Evolutionary conservation across 2,888 invertebrate genomes (phyloP).

Genomic region (Allolobophora icterica): DNA sequence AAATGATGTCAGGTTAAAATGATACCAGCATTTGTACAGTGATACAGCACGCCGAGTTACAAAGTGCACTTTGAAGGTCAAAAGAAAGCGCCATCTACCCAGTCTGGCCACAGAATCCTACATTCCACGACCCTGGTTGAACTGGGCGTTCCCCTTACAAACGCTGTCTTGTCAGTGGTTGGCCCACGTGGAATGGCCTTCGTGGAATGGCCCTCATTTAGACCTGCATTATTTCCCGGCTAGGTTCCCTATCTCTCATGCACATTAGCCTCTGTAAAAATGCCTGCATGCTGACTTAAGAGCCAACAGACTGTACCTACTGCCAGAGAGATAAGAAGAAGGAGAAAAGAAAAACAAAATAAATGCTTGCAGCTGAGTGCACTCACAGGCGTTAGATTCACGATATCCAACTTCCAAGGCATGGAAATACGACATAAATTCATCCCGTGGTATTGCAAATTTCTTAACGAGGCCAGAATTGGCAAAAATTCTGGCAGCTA

Average conservation of each 20-base stretch:
- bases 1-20: background rate
- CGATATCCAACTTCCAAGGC: constrained; percentile 71
- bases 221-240: too few relatives aligned
- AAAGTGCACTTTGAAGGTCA: background rate
- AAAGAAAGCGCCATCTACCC: too few relatives aligned
- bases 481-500: constrained; percentile 70
- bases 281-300: too few relatives aligned
- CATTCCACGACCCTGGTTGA: background rate
- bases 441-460: constrained; percentile 70
- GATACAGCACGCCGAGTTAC: background rate
- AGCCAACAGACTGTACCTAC: background rate
- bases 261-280: background rate
- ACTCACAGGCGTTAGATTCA: constrained; percentile 72
- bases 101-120: background rate
- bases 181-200: too few relatives aligned
- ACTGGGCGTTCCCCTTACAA: background rate
- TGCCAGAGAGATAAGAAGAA: background rate
- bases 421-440: constrained; percentile 72
- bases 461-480: constrained; percentile 71
- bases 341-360: background rate
- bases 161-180: too few relatives aligned
- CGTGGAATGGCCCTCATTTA: too few relatives aligned
- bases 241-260: background rate
- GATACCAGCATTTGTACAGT: background rate
- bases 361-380: background rate